phyloP scores from a whole-genome alignment of 2,888 invertebrate genomes.

The Ecliptopera silaceata region DNA sequence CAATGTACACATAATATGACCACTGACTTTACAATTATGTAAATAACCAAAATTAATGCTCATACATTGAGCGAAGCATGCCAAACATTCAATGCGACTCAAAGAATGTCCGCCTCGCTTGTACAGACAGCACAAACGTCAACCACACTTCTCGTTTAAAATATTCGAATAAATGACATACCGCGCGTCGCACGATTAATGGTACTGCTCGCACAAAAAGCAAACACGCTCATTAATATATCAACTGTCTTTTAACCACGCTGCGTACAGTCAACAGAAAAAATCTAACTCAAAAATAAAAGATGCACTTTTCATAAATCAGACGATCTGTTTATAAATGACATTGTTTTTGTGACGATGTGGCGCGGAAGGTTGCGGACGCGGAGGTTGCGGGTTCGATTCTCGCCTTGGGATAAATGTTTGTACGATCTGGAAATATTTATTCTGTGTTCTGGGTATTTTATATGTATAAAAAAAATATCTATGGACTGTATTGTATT shows the following conservation, averaged over 20 bases:
- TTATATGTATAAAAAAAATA: constrained; percentile 10
- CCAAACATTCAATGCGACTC: constrained; percentile 53
- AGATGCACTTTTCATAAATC: constrained; percentile 52
- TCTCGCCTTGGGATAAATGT: too few species aligned
- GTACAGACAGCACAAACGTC: constrained; percentile 78
- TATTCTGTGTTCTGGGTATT: too few species aligned
- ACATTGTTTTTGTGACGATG: too few species aligned
- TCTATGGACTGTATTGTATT: too few species aligned
- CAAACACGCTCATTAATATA: constrained; percentile 81
- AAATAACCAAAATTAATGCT: constrained; percentile 33
- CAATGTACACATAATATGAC: constrained; percentile 7
- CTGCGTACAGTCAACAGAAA: constrained; percentile 64
- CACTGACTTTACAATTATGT: constrained; percentile 17
- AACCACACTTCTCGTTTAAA: constrained; percentile 73
- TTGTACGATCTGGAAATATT: too few species aligned
- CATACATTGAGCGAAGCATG: constrained; percentile 43
- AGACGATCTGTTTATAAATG: constrained; percentile 40
- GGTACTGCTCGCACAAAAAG: constrained; percentile 77
- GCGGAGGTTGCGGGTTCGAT: too few species aligned
- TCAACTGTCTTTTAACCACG: constrained; percentile 80
- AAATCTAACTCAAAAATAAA: constrained; percentile 41
- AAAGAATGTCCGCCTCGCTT: constrained; percentile 69
- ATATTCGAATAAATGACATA: constrained; percentile 84
- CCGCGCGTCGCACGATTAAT: constrained; percentile 81
- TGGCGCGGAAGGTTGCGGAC: too few species aligned